These are phyloP conservation scores for Tenthredo scrophulariae DNA, from an alignment of 2,888 invertebrate genomes.

Conservation along the genomic window DNA sequence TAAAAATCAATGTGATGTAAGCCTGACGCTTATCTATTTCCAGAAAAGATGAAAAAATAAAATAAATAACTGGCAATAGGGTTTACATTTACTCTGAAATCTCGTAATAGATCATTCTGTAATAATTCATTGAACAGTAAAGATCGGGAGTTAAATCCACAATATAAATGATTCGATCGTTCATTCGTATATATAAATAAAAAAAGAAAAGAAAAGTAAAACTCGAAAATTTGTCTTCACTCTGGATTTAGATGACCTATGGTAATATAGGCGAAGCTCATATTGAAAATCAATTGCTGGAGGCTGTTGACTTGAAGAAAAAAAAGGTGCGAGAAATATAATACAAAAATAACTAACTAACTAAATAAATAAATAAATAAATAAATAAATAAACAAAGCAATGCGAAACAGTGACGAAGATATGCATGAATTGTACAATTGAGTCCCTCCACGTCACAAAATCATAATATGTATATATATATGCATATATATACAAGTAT, in stretches of 20 bases:
- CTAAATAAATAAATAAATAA: slow-evolving; percentile 63
- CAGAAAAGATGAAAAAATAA: not conserved
- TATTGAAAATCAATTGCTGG: slow-evolving; percentile 66
- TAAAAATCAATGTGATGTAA: not conserved
- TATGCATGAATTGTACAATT: slow-evolving; percentile 78
- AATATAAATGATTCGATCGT: not conserved
- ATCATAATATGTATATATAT: slow-evolving; percentile 69
- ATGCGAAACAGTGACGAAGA: slow-evolving; percentile 69
- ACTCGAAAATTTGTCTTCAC: not conserved
- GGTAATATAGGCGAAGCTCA: slow-evolving; percentile 16
- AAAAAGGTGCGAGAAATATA: slow-evolving; percentile 57
- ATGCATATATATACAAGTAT: slow-evolving; percentile 59
- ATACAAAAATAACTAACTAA: slow-evolving; percentile 63
- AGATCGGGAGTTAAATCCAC: not conserved
- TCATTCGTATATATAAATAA: not conserved
- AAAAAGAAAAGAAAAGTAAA: not conserved
- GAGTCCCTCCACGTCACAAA: slow-evolving; percentile 77
- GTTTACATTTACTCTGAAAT: not conserved
- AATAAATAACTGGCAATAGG: not conserved
- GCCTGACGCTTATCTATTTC: slow-evolving; percentile 20
- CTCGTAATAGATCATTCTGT: not conserved
- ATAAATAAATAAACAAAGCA: slow-evolving; percentile 70
- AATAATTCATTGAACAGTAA: not conserved
- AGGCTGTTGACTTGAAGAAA: slow-evolving; percentile 67
- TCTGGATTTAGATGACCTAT: slow-evolving; percentile 54